These are phyloP conservation scores for Xiphophorus maculatus DNA, from an alignment of 2,113 vertebrate species.

Conservation along the genomic window DNA sequence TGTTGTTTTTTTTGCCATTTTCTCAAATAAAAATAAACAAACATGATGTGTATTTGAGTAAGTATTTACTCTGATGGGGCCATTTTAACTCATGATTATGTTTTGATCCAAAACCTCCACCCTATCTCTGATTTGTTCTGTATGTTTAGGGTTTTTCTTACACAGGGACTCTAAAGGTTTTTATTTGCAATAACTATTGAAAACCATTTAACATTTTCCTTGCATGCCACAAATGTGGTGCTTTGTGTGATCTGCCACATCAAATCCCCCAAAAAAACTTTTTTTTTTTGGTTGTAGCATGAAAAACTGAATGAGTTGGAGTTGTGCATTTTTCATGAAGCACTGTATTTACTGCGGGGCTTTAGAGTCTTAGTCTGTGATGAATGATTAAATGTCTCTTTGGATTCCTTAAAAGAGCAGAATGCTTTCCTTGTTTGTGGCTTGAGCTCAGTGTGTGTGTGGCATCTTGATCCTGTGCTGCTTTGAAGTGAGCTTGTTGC, in stretches of 20 bases:
- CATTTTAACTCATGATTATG: no score
- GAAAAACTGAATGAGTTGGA: background rate
- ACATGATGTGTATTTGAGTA: background rate
- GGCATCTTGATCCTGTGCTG: conserved; percentile 53
- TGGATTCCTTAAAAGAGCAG: conserved; percentile 37
- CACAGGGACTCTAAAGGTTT: no score
- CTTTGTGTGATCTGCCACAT: background rate
- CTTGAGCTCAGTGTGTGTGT: conserved; percentile 69
- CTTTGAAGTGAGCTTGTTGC: conserved; percentile 43
- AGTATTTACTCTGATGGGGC: background rate
- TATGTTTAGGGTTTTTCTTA: background rate
- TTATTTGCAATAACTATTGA: no score
- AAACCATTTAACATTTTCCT: background rate
- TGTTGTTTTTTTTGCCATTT: background rate
- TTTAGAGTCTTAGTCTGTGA: conserved; percentile 26
- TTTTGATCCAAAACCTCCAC: no score
- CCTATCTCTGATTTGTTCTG: background rate
- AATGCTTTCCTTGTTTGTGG: conserved; percentile 69
- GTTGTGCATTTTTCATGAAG: background rate
- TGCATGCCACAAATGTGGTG: background rate
- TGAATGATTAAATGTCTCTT: conserved; percentile 25
- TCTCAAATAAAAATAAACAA: no score
- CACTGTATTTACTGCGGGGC: conserved; percentile 38
- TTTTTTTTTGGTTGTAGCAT: background rate
- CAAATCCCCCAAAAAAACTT: background rate